phyloP scores from a whole-genome alignment of 2,888 invertebrate genomes.

The Oeneis ivallda region DNA sequence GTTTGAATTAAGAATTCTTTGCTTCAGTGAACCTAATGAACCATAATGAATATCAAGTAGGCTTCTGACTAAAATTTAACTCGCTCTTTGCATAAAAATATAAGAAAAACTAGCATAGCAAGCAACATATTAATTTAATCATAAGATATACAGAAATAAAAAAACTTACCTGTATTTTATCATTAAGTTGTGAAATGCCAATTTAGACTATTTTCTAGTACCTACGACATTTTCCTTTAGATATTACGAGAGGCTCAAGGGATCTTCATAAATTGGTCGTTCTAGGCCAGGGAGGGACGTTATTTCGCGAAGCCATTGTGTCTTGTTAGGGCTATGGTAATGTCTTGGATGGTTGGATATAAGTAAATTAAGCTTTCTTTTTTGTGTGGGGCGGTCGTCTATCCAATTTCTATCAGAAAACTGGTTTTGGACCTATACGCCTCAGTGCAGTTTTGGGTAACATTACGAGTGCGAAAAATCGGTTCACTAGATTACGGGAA shows the following conservation, averaged over 20 bases:
- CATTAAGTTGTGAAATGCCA: neutral
- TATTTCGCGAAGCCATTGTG: constrained; percentile 74
- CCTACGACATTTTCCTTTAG: constrained; percentile 18
- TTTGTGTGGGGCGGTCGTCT: constrained; percentile 48
- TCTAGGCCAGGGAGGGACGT: constrained; percentile 59
- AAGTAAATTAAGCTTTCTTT: constrained; percentile 76
- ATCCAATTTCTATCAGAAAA: constrained; percentile 16
- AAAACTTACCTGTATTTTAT: neutral
- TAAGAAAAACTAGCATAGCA: neutral
- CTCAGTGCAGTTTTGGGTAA: too few species aligned
- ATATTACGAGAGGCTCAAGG: constrained; percentile 36
- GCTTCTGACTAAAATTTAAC: too few species aligned
- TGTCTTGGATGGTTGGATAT: constrained; percentile 76
- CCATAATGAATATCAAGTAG: too few species aligned
- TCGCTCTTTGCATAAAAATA: too few species aligned
- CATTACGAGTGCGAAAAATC: too few species aligned
- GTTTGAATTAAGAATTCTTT: too few species aligned
- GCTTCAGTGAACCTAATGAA: too few species aligned
- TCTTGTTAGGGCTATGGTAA: constrained; percentile 75
- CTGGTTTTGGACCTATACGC: neutral
- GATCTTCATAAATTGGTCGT: constrained; percentile 52
- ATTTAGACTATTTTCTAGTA: constrained; percentile 10
- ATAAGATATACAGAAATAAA: neutral
- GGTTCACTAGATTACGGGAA: too few species aligned
- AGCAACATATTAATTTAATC: neutral